These are phyloP conservation scores for Oxyruncus cristatus DNA, from an alignment of 2,113 vertebrate genomes.

Conservation along the genomic window DNA sequence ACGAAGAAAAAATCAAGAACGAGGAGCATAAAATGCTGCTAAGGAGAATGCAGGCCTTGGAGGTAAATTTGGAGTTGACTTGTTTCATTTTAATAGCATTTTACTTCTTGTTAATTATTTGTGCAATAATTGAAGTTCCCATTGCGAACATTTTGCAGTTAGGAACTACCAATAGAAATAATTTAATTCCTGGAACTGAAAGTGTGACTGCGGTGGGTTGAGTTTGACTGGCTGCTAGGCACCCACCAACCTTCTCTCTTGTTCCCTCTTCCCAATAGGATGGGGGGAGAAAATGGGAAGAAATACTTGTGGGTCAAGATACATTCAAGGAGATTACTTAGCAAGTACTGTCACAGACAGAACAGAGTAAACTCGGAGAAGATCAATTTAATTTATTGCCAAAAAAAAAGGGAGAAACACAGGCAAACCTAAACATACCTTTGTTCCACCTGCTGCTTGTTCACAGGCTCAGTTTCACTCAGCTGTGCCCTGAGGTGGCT, in stretches of 20 bases:
- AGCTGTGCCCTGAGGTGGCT: background rate
- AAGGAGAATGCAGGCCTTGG: slow-evolving; percentile 90
- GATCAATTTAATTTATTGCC: background rate
- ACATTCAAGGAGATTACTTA: background rate
- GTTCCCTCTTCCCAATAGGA: background rate
- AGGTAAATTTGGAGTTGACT: slow-evolving; percentile 73
- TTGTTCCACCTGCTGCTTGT: background rate
- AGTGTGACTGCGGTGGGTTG: background rate
- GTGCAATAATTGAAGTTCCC: background rate
- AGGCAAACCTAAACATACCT: background rate
- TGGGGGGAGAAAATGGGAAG: background rate
- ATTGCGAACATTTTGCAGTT: background rate
- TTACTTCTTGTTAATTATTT: background rate
- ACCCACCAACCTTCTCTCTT: background rate
- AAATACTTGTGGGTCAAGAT: background rate
- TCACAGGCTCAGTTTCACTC: background rate
- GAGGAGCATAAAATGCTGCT: slow-evolving; percentile 84
- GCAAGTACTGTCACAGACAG: background rate
- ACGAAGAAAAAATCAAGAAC: slow-evolving; percentile 89
- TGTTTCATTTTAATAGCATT: background rate
- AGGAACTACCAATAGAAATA: background rate
- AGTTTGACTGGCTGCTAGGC: background rate
- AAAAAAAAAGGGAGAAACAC: background rate
- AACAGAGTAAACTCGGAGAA: background rate
- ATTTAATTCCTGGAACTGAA: background rate